Evolutionary conservation across 2,888 invertebrate species (phyloP), one percentile per base, ranked within the genome.

Genomic region (Zele albiditarsus): DNA sequence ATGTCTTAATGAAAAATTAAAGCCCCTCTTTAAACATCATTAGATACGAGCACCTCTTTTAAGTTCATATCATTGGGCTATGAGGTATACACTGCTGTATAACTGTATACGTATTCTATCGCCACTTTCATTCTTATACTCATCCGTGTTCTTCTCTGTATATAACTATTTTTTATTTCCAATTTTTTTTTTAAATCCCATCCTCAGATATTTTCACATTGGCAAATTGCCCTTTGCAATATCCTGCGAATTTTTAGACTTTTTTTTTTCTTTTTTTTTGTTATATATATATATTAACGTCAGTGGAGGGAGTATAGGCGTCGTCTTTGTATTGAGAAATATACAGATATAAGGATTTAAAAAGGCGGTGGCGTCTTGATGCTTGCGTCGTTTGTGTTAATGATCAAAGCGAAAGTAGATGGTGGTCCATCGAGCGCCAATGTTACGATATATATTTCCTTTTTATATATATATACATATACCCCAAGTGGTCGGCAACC

Each of bases 1-100:
- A 82, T 83, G 84, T 86, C 84, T 86, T 88, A 88, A 89, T 89
- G 88, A 89, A 89, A 88, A 89, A 89, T 89, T 89, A 88, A 89
- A 89, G 87, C 86, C 86, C 86, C 86, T 88, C 83, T 87, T 89
- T 88, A 88, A 89, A 89, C 87, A 88, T 89, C 88, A 87, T 88
- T 88, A 88, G 85, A 88, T 85, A 84, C 86, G 84, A 84, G 83
- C 82, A 84, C 83, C 85, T 74, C 86, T 86, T 85, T 85, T 79
- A 84, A 83, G 82, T 83, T 81, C 78, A 78, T 80, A 74, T 75
- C 78, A 78, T 53, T 10, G 53, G 53, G 6, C 20, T 0, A 53
- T 0, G 53, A 53, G n/a, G 8, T 23, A 23, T 20, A 20, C 38
- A 38, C 38, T 12, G 5, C 38, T 38, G 12, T 38, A 38, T 12